Evolutionary conservation across 2,888 invertebrate genomes (phyloP).

Genomic region (Drosophila robusta): DNA sequence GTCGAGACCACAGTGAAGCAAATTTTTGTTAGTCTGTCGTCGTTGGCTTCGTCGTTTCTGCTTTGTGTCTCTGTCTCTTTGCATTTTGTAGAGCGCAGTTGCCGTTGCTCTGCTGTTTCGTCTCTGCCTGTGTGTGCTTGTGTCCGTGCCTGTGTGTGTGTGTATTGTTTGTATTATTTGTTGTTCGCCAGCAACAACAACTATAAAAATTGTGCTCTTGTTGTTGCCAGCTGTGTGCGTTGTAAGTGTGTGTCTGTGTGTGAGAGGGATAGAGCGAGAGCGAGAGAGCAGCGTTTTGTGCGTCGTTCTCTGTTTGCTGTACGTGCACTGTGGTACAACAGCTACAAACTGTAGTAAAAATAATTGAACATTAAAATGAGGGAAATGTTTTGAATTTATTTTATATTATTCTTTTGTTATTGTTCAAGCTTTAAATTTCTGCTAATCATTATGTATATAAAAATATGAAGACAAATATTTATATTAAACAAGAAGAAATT

Average conservation of each 20-base stretch:
- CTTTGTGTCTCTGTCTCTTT: constrained; percentile 70
- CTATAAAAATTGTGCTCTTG: constrained; percentile 68
- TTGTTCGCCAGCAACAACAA: constrained; percentile 71
- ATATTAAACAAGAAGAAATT: background rate
- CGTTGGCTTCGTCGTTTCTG: constrained; percentile 42
- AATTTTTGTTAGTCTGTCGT: constrained; percentile 52
- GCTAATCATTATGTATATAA: too few relatives aligned
- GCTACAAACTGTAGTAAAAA: background rate
- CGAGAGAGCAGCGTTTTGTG: constrained; percentile 56
- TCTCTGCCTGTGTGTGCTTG: constrained; percentile 22
- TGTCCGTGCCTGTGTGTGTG: constrained; percentile 27
- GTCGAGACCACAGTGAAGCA: constrained; percentile 48
- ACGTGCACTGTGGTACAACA: constrained; percentile 29
- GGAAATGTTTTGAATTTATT: too few relatives aligned
- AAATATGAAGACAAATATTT: too few relatives aligned
- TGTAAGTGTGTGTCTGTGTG: constrained; percentile 31
- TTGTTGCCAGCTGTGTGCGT: constrained; percentile 69
- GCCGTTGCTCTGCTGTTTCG: constrained; percentile 65
- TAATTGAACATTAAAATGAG: background rate
- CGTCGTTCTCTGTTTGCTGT: constrained; percentile 77
- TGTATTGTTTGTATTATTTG: constrained; percentile 79
- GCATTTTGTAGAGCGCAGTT: constrained; percentile 78
- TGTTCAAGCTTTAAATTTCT: too few relatives aligned
- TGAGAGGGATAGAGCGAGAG: constrained; percentile 36
- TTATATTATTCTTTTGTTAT: too few relatives aligned